Conservation (phyloP, 2,797 vertebrate genomes). For the Carapus acus region DNA sequence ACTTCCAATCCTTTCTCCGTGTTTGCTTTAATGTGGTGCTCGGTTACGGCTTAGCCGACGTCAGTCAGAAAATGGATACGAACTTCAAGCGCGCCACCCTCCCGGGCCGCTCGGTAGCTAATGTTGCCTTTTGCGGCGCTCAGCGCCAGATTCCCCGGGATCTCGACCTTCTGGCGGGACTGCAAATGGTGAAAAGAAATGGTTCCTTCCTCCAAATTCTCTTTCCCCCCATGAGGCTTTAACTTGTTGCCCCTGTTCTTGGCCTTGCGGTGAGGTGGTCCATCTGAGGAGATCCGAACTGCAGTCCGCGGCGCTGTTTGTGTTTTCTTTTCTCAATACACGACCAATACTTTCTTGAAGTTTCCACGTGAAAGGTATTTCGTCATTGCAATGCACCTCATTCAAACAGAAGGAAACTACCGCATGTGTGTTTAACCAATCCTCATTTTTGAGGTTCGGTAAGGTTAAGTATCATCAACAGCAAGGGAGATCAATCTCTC, state of each 20-base stretch:
- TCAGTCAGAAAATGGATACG: conserved; percentile 44
- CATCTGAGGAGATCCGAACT: conserved; percentile 8
- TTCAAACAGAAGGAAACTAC: too few species aligned
- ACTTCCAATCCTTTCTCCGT: conserved; percentile 22
- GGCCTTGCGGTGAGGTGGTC: conserved; percentile 6
- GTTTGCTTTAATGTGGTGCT: conserved; percentile 41
- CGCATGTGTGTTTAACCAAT: too few species aligned
- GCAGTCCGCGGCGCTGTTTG: too few species aligned
- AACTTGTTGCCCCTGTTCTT: conserved; percentile 25
- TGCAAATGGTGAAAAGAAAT: conserved; percentile 37
- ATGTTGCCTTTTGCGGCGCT: conserved; percentile 43
- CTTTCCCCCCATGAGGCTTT: conserved; percentile 28
- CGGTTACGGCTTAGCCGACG: conserved; percentile 35
- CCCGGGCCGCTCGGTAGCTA: conserved; percentile 48
- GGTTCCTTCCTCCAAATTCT: conserved; percentile 37
- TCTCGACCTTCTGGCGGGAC: conserved; percentile 38
- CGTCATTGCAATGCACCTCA: too few species aligned
- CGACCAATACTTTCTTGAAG: too few species aligned
- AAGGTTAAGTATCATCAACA: too few species aligned
- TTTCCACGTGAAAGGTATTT: too few species aligned
- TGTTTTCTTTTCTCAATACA: neutral
- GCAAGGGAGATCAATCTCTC: too few species aligned
- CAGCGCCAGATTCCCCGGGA: conserved; percentile 38
- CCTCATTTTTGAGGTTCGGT: too few species aligned
- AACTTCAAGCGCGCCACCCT: conserved; percentile 25